Evolutionary conservation across 2,888 invertebrate species (phyloP).

Genomic region (Ganaspis brasiliensis): DNA sequence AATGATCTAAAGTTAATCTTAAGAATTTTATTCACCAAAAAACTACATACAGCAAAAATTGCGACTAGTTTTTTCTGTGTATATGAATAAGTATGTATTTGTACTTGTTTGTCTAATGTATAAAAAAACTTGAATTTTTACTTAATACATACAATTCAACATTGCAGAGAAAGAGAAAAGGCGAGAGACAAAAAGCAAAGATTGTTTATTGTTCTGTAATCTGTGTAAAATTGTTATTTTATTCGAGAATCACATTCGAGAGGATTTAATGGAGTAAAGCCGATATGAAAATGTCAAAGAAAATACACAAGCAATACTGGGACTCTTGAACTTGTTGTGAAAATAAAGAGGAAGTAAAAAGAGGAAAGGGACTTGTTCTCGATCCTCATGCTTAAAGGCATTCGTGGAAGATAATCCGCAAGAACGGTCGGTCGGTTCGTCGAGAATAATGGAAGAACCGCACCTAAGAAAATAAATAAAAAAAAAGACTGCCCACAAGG

Average conservation of each 20-base stretch:
- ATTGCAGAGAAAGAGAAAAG: too few relatives aligned
- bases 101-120: too few relatives aligned
- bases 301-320: slow-evolving; percentile 19
- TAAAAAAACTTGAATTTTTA: too few relatives aligned
- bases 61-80: too few relatives aligned
- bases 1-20: too few relatives aligned
- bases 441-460: slow-evolving; percentile 40
- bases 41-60: too few relatives aligned
- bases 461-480: slow-evolving; percentile 24
- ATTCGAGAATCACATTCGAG: not conserved
- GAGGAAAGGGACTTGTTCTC: slow-evolving; percentile 9
- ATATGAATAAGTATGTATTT: too few relatives aligned
- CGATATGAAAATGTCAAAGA: slow-evolving; percentile 38
- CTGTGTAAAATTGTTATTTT: not conserved
- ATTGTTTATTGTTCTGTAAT: not conserved
- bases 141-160: too few relatives aligned
- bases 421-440: slow-evolving; percentile 15
- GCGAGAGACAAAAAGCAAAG: too few relatives aligned
- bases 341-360: slow-evolving; percentile 34
- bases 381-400: slow-evolving; percentile 21
- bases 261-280: slow-evolving; percentile 11
- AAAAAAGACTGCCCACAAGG: slow-evolving; percentile 20
- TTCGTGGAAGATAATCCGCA: slow-evolving; percentile 38
- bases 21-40: too few relatives aligned
- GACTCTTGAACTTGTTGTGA: slow-evolving; percentile 38